Evolutionary conservation across 2,113 vertebrate genomes (phyloP), one percentile per base, ranked within the genome.

Genomic region (Equus quagga): DNA sequence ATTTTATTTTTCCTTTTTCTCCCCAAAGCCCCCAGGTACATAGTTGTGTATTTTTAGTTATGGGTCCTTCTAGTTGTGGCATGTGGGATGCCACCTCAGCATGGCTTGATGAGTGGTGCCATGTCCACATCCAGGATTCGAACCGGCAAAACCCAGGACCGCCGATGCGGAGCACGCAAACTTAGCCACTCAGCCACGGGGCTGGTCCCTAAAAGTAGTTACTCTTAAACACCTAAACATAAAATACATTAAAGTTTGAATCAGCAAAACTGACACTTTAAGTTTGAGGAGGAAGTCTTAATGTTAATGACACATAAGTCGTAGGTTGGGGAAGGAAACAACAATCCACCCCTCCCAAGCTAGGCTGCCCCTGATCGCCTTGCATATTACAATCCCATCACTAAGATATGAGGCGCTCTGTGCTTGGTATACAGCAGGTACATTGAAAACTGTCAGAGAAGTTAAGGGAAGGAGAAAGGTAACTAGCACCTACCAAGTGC

Each of bases 191-290:
- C 36, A 41, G 36, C 36, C 36, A 41, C 36, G 36, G 36, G 36
- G 36, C 36, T 41, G 36, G 36, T 41, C 36, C 36, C 36, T 41
- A 41, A 41, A 87, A 88, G 31, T 60, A 96, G 54, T 18, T 72
- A 70, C n/a, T 95, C 33, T 51, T 80, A 92, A 69, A 92, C 7
- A 86, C 3, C 15, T 89, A 86, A 84, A 72, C 36, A 83, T 79
- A n/a, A 94, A 93, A 60, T 83, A 84, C 18, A 78, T 72, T 91
- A 84, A 86, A 73, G 28, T 96, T 28, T 44, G 5, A 83, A 36
- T 80, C 54, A 93, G 85, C 72, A 95, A 82, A 82, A 88, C 31
- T 64, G 64, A 67, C 60, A 89, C 26, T 58, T 87, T 46, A 86
- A 24, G 28, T 36, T 46, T 56, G 58, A 49, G 23, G 67, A 93